Conservation (phyloP, 2,113 vertebrate species). For the Sebastes fasciatus region DNA sequence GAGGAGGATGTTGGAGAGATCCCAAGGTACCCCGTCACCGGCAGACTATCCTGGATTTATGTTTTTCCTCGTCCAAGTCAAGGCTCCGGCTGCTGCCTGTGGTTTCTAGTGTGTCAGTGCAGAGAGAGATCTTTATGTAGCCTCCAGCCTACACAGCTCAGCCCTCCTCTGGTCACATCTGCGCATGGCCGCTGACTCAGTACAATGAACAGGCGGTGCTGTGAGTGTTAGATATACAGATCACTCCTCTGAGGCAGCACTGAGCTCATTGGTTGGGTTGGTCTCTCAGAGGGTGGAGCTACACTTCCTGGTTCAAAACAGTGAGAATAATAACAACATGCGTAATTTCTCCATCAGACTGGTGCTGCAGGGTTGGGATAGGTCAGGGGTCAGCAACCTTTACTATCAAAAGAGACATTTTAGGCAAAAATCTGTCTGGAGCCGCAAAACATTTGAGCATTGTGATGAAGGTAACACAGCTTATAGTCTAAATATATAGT, state of each 20-base stretch:
- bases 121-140: slow-evolving; percentile 54
- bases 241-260: slow-evolving; percentile 48
- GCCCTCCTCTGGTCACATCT: slow-evolving; percentile 60
- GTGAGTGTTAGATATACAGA: slow-evolving; percentile 44
- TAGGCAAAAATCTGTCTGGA: no score
- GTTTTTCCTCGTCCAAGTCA: slow-evolving; percentile 1
- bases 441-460: no score
- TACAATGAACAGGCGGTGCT: slow-evolving; percentile 55
- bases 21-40: slow-evolving; percentile 13
- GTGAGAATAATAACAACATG: slow-evolving; percentile 32
- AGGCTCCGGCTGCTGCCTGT: slow-evolving; percentile 14
- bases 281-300: slow-evolving; percentile 37
- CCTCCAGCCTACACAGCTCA: slow-evolving; percentile 54
- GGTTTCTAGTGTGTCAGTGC: slow-evolving; percentile 39
- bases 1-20: background rate
- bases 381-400: no score
- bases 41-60: background rate
- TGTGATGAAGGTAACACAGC: no score
- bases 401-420: no score
- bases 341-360: slow-evolving; percentile 23
- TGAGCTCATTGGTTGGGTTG: slow-evolving; percentile 54
- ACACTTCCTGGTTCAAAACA: slow-evolving; percentile 26
- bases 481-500: no score
- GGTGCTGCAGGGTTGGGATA: background rate
- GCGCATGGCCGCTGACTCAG: slow-evolving; percentile 77